Base-by-base conservation (phyloP, 2,888 invertebrate species). In the Allacma fusca region DNA sequence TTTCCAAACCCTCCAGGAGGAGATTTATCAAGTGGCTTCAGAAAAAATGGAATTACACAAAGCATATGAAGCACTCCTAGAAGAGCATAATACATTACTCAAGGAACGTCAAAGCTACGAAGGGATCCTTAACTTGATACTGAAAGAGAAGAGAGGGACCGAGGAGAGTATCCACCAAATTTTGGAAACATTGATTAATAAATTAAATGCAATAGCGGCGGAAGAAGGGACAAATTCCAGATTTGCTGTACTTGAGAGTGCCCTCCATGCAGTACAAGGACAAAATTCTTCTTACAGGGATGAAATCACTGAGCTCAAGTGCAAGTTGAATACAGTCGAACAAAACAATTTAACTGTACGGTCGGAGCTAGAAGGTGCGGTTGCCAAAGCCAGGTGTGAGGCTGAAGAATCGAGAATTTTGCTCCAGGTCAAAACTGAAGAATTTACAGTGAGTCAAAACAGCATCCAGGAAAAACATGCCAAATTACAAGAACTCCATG, bases 71-170 rank as follows among this genome's bases (percentile, higher is more conserved):
- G 40, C 21, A 19, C 64, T 81, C 0, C 44, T 79, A 0, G 77
- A 80, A 2, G 81, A 81, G 21, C 78, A 82, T 64, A 71, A 75
- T 34, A 76, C 43, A 23, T 16, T 80, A 26, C 34, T 79, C 44
- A 70, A 65, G 40, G 80, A 83, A 26, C 76, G 79, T 1, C 72
- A 79, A 19, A 80, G 81, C 64, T 83, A 80, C 57, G 81, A 81
- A 26, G 76, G 75, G 0, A 64, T 82, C 23, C 62, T 83, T 21
- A 80, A 81, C 40, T 40, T 81, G 62, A 80, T 83, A 57, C 40
- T 81, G 13, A 78, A 81, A n/a, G 81, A 82, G 59, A 81, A 79
- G 40, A 64, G 77, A 59, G 79, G 67, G 2, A 73, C 78, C 2
- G 80, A 79, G 19, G 79, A 75, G 1, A 80, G 77, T 64, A 59